Evolutionary conservation across 1,140 invertebrate species (phyloP).

Genomic region (Alviniconcha marisindica): DNA sequence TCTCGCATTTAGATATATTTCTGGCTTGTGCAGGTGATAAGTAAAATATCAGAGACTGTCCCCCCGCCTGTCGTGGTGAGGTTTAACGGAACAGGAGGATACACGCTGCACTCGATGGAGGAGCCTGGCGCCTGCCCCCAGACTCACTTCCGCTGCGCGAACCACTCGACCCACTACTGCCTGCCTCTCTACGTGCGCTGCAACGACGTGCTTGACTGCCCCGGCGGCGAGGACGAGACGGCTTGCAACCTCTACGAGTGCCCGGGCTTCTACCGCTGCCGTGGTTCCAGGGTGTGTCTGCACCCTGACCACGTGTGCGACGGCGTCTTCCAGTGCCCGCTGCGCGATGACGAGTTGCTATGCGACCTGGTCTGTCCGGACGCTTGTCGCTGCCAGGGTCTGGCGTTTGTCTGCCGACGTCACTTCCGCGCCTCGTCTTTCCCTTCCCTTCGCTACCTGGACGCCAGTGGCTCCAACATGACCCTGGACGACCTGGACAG

Average conservation of each 20-base stretch:
- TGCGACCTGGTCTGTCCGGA: constrained; percentile 25
- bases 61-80: constrained; percentile 21
- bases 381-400: constrained; percentile 25
- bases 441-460: background rate
- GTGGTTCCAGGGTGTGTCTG: constrained; percentile 31
- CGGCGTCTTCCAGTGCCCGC: constrained; percentile 38
- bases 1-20: too few relatives aligned
- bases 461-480: constrained; percentile 1
- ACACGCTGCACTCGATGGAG: background rate
- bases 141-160: constrained; percentile 30
- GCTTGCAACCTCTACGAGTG: constrained; percentile 31
- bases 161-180: constrained; percentile 31
- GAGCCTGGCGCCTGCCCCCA: constrained; percentile 10
- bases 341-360: constrained; percentile 32
- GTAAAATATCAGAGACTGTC: background rate
- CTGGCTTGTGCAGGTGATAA: background rate
- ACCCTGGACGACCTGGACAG: background rate
- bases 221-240: constrained; percentile 40
- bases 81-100: constrained; percentile 36
- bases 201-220: constrained; percentile 46
- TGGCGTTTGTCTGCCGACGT: background rate
- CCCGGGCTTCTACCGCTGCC: constrained; percentile 41
- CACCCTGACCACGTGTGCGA: constrained; percentile 42
- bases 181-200: constrained; percentile 45
- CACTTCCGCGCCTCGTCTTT: background rate